phyloP scores from a whole-genome alignment of 2,888 invertebrate genomes.

The Hemicrepidius hirtus region DNA sequence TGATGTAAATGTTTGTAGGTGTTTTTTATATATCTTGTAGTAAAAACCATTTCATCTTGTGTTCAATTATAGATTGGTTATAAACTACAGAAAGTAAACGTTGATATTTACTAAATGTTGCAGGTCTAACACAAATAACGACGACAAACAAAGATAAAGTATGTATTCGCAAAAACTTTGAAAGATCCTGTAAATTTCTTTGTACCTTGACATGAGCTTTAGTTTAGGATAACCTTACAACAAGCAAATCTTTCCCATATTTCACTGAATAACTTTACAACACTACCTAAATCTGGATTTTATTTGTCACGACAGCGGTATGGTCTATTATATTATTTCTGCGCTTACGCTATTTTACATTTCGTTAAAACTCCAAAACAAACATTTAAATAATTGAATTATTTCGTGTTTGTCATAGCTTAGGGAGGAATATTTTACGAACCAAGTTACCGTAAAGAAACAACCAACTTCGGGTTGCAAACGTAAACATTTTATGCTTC shows the following conservation, averaged over 20 bases:
- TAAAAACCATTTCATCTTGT: too few relatives aligned
- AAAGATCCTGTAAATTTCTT: slow-evolving; percentile 38
- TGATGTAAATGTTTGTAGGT: too few relatives aligned
- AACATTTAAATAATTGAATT: slow-evolving; percentile 27
- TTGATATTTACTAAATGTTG: slow-evolving; percentile 2
- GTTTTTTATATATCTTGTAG: too few relatives aligned
- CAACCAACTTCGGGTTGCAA: neutral
- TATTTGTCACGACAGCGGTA: slow-evolving; percentile 37
- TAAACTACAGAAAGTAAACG: slow-evolving; percentile 1
- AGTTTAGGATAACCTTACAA: slow-evolving; percentile 34
- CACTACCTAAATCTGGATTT: slow-evolving; percentile 41
- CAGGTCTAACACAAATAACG: slow-evolving; percentile 13
- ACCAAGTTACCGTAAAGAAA: neutral
- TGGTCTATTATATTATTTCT: slow-evolving; percentile 25
- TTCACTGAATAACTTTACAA: slow-evolving; percentile 46
- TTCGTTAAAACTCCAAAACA: neutral
- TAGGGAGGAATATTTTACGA: slow-evolving; percentile 4
- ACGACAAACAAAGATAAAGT: slow-evolving; percentile 15
- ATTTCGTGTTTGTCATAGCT: slow-evolving; percentile 13
- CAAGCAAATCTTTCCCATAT: slow-evolving; percentile 48
- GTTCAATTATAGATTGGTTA: too few relatives aligned
- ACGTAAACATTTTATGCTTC: neutral
- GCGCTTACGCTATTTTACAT: slow-evolving; percentile 11
- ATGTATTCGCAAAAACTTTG: slow-evolving; percentile 16
- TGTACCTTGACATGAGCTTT: slow-evolving; percentile 40